Percentiles rank a stretch among this genome's conserved stretches.
These are phyloP conservation scores for Caenorhabditis auriculariae DNA, from an alignment of 2,888 invertebrate species.

Conservation along the genomic window DNA sequence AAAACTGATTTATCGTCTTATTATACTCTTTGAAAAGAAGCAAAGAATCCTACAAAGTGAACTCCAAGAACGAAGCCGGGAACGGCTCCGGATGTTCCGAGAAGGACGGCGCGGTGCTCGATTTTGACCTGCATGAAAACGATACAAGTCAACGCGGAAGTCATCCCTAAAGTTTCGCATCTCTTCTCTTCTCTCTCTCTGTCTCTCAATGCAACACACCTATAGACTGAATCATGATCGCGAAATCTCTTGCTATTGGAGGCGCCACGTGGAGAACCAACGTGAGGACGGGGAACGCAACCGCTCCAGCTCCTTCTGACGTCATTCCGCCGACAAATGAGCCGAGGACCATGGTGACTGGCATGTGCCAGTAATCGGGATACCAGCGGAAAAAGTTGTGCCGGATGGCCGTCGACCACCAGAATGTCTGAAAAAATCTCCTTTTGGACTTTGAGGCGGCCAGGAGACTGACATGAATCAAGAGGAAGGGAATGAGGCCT, in stretches of 20 bases:
- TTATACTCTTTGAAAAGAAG: not conserved
- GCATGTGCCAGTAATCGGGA: conserved; percentile 53
- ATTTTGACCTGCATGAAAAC: conserved; percentile 55
- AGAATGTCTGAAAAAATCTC: conserved; percentile 12
- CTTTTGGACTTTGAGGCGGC: not conserved
- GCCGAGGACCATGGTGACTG: conserved; percentile 60
- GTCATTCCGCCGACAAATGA: conserved; percentile 49
- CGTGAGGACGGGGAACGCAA: conserved; percentile 58
- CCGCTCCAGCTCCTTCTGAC: conserved; percentile 53
- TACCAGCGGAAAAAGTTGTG: conserved; percentile 49
- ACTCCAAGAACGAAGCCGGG: conserved; percentile 60
- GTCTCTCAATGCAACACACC: conserved; percentile 17
- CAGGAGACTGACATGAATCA: conserved; percentile 23
- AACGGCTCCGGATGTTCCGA: conserved; percentile 52
- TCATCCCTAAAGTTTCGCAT: conserved; percentile 51
- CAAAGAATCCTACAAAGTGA: conserved; percentile 26
- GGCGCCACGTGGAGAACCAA: conserved; percentile 43
- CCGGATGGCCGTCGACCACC: conserved; percentile 24
- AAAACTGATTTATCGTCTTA: not conserved
- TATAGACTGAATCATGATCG: conserved; percentile 47
- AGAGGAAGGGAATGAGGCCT: conserved; percentile 32
- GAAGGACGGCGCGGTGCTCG: conserved; percentile 50
- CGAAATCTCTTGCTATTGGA: conserved; percentile 47
- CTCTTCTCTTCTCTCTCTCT: not conserved
- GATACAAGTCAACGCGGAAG: conserved; percentile 55